A percentile compares a stretch with the other conserved stretches of the same genome.
Conservation (phyloP, 2,888 invertebrate genomes). For the Paralinhomoeus sp. region DNA sequence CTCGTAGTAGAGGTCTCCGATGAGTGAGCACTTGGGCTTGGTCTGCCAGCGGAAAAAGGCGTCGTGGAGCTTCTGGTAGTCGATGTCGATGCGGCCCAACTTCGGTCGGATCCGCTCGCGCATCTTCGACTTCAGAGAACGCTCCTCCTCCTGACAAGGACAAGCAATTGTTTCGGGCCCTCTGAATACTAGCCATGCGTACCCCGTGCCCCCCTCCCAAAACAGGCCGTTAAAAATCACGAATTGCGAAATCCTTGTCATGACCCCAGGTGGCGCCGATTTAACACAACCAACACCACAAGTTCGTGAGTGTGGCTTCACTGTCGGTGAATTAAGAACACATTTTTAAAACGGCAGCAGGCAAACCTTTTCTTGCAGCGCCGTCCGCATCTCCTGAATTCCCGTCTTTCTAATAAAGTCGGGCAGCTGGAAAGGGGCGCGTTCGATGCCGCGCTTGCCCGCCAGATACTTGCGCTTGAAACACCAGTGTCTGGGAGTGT, state of each 20-base stretch:
- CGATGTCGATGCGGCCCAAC: slow-evolving; percentile 96
- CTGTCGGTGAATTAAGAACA: too few relatives aligned
- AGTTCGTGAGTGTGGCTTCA: too few relatives aligned
- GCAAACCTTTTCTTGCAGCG: slow-evolving; percentile 69
- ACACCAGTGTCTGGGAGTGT: slow-evolving; percentile 97
- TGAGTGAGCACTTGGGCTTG: slow-evolving; percentile 93
- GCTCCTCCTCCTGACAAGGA: slow-evolving; percentile 64
- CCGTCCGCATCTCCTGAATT: slow-evolving; percentile 92
- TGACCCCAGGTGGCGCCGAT: too few relatives aligned
- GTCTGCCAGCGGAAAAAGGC: slow-evolving; percentile 99
- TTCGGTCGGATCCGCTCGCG: slow-evolving; percentile 84
- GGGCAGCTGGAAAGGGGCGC: slow-evolving; percentile 89
- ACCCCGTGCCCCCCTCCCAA: too few relatives aligned
- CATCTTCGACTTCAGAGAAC: slow-evolving; percentile 81
- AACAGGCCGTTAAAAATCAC: neutral
- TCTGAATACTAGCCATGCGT: too few relatives aligned
- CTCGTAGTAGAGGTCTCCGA: slow-evolving; percentile 94
- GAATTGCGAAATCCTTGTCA: neutral
- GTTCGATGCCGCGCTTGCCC: slow-evolving; percentile 94
- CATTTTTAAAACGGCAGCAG: too few relatives aligned
- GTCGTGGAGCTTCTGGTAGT: slow-evolving; percentile 96
- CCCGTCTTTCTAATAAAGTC: slow-evolving; percentile 96
- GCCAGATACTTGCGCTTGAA: slow-evolving; percentile 85
- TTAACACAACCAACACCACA: too few relatives aligned
- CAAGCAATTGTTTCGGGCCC: too few relatives aligned